phyloP scores from a whole-genome alignment of 2,113 vertebrate genomes.

The Corythornis madagascariensis region DNA sequence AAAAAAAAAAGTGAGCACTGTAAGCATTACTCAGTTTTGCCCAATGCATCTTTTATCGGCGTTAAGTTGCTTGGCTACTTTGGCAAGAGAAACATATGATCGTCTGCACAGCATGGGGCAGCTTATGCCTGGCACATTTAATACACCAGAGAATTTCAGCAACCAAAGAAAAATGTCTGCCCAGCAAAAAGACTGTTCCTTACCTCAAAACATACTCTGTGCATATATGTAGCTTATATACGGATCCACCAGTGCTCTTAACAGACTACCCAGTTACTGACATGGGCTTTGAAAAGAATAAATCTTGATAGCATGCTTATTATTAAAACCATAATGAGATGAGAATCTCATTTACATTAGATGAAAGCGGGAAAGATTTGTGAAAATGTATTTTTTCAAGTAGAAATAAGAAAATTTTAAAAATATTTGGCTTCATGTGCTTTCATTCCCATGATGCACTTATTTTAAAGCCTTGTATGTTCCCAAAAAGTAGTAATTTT shows the following conservation, averaged over 20 bases:
- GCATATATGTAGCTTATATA: fast-evolving
- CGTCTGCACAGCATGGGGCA: fast-evolving
- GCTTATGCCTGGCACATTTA: background rate
- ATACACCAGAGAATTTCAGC: background rate
- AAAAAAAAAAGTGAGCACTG: fast-evolving
- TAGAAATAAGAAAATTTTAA: background rate
- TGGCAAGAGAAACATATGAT: background rate
- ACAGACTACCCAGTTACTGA: background rate
- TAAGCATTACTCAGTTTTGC: background rate
- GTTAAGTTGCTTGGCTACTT: background rate
- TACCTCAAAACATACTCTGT: background rate
- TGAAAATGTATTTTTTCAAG: background rate
- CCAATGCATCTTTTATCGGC: background rate
- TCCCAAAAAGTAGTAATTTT: background rate
- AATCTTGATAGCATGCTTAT: background rate
- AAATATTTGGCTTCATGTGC: background rate
- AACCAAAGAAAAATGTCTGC: background rate
- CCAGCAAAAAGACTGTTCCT: background rate
- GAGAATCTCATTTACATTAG: background rate
- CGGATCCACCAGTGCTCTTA: background rate
- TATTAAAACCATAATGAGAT: background rate
- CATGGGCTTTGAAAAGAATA: background rate
- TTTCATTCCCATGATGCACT: background rate
- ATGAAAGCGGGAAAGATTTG: background rate
- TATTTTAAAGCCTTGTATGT: background rate